A percentile compares a stretch with the other conserved stretches of the same genome.
These are phyloP conservation scores for Spisula subtruncata DNA, from an alignment of 2,888 invertebrate genomes.

Conservation along the genomic window DNA sequence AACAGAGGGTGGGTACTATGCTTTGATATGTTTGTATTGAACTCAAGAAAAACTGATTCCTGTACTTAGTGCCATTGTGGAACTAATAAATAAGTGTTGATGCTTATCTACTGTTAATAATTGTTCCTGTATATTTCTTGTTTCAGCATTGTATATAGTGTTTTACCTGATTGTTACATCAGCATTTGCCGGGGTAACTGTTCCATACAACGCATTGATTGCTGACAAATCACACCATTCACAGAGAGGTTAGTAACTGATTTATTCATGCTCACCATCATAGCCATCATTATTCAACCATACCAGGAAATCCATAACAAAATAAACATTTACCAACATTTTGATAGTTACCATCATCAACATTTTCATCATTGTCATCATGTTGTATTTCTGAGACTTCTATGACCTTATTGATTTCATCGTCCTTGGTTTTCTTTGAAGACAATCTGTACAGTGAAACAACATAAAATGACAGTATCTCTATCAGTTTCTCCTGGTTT, in stretches of 20 bases:
- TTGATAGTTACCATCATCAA: background rate
- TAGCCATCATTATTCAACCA: background rate
- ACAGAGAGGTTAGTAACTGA: slow-evolving; percentile 83
- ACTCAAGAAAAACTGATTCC: no score
- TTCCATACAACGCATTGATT: slow-evolving; percentile 86
- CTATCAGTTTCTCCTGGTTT: no score
- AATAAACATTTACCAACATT: background rate
- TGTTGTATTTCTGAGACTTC: no score
- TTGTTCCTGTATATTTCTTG: background rate
- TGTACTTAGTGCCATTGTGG: no score
- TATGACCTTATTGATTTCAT: no score
- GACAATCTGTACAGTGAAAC: no score
- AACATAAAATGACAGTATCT: no score
- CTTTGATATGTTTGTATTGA: no score
- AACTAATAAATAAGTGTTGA: no score
- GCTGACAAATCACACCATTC: slow-evolving; percentile 86
- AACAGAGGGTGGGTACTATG: no score
- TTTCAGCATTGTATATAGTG: slow-evolving; percentile 83
- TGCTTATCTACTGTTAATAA: no score
- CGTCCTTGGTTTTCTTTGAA: no score
- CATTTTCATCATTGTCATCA: background rate
- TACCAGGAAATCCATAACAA: background rate
- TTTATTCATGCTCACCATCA: background rate
- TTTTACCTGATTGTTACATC: slow-evolving; percentile 85
- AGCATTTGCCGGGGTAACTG: slow-evolving; percentile 82